Base-by-base conservation (phyloP, 2,797 vertebrate species). In the Crenichthys baileyi region DNA sequence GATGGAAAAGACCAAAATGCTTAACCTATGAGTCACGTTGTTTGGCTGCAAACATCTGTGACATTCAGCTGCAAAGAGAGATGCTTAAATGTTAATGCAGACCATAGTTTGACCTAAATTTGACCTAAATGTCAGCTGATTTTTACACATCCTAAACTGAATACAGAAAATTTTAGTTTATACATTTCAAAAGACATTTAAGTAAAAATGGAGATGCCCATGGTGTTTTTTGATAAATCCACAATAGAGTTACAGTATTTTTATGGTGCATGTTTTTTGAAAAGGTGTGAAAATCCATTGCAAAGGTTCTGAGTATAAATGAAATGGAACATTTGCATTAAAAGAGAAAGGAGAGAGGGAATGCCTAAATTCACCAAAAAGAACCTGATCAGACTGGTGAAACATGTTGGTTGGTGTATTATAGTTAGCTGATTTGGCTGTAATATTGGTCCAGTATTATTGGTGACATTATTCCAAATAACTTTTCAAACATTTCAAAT, bases 21-120 rank as follows among this genome's bases (percentile, higher is more conserved):
- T 73, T 77, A 48, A 55, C 61, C 41, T 11, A 4, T 88, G 82
- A 90, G 72, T 91, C 84, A 83, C 72, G 6, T 44, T 77, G 70
- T 51, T 39, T 60, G 39, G 55, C 76, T 56, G 24, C 71, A 29
- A 2, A 48, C 31, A 22, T 68, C 9, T 13, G 36, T 44, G 36
- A n/a, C 2, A 15, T 68, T 68, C n/a, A n/a, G 12, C 39, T 44
- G 22, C 65, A n/a, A 36, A 36, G 3, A n/a, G 22, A 44, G 12
- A 46, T 26, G 11, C 56, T 58, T 8, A 26, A 58, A 22, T 18
- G 8, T 20, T 7, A 1, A 16, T 53, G 36, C 8, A 48, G 12
- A 13, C 46, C 12, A 1, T 48, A 3, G 46, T 50, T 16, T 15
- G 0, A 4, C 16, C 18, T 15, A 18, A 36, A 36, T 63, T 3